phyloP scores from a whole-genome alignment of 2,797 vertebrate genomes.

The Siniperca undulata region DNA sequence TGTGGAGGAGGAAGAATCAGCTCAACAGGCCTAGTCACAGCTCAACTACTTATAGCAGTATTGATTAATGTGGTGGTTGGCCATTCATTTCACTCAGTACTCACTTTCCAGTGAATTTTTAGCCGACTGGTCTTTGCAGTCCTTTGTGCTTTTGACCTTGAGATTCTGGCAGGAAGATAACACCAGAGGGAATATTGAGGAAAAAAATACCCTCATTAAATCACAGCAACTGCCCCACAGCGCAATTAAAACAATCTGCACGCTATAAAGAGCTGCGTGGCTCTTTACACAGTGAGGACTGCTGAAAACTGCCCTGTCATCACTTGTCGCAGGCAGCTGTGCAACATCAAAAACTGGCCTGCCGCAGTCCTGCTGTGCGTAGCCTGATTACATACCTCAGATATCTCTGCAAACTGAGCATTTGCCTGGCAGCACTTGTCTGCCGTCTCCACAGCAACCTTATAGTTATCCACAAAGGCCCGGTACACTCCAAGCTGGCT shows the following conservation, averaged over 20 bases:
- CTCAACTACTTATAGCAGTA: slow-evolving; percentile 45
- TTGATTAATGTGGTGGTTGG: slow-evolving; percentile 45
- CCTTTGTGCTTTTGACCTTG: slow-evolving; percentile 93
- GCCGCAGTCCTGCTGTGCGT: slow-evolving; percentile 48
- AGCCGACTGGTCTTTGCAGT: slow-evolving; percentile 92
- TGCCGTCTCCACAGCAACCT: slow-evolving; percentile 96
- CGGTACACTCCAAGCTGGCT: slow-evolving; percentile 98
- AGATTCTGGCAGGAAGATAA: slow-evolving; percentile 88
- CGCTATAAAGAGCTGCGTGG: slow-evolving; percentile 34
- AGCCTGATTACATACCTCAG: slow-evolving; percentile 89
- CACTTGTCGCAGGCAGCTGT: slow-evolving; percentile 64
- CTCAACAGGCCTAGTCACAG: slow-evolving; percentile 34
- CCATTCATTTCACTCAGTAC: slow-evolving; percentile 66
- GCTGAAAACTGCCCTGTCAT: slow-evolving; percentile 66
- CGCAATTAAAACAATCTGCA: slow-evolving; percentile 61
- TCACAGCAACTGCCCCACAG: slow-evolving; percentile 33
- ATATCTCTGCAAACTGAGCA: slow-evolving; percentile 97
- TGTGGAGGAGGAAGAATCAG: slow-evolving; percentile 75
- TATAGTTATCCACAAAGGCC: slow-evolving; percentile 99
- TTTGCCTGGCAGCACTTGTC: slow-evolving; percentile 99
- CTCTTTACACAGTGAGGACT: slow-evolving; percentile 16
- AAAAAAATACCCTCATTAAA: slow-evolving; percentile 45
- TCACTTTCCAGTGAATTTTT: slow-evolving; percentile 98
- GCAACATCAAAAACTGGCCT: slow-evolving; percentile 61
- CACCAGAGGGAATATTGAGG: slow-evolving; percentile 33